phyloP scores from a whole-genome alignment of 2,113 vertebrate genomes.

The Paracyprichromis sp. region DNA sequence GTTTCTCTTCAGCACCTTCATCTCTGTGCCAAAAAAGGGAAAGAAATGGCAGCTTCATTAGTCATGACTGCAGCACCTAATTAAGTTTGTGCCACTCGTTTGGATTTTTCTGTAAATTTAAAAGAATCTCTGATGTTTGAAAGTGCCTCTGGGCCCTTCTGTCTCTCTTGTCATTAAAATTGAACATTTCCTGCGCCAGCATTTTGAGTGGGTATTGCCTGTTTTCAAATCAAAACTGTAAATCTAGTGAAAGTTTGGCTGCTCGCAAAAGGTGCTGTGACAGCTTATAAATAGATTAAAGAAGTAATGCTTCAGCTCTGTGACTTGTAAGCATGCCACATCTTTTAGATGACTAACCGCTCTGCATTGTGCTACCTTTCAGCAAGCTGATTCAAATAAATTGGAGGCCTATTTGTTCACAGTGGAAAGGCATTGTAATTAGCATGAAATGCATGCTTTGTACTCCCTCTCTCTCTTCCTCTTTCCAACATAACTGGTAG shows the following conservation, averaged over 20 bases:
- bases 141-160: slow-evolving; percentile 48
- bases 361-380: slow-evolving; percentile 26
- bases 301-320: slow-evolving; percentile 6
- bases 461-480: neutral
- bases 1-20: slow-evolving; percentile 40
- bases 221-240: slow-evolving; percentile 36
- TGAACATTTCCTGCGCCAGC: slow-evolving; percentile 38
- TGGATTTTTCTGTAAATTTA: slow-evolving; percentile 56
- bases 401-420: slow-evolving; percentile 34
- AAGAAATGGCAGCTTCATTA: slow-evolving; percentile 51
- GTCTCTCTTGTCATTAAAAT: slow-evolving; percentile 56
- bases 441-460: slow-evolving; percentile 52
- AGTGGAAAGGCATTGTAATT: slow-evolving; percentile 41
- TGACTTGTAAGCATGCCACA: slow-evolving; percentile 19
- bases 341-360: slow-evolving; percentile 37
- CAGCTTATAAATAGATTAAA: slow-evolving; percentile 52
- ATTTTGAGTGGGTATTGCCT: slow-evolving; percentile 17
- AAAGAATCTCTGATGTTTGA: slow-evolving; percentile 63
- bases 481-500: slow-evolving; percentile 23
- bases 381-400: slow-evolving; percentile 34
- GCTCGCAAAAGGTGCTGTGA: slow-evolving; percentile 25
- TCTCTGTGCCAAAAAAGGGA: slow-evolving; percentile 44
- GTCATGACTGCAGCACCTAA: slow-evolving; percentile 60
- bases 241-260: slow-evolving; percentile 8
- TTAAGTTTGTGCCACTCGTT: slow-evolving; percentile 58